phyloP scores from a whole-genome alignment of 2,113 vertebrate species.

The Percina caprodes region DNA sequence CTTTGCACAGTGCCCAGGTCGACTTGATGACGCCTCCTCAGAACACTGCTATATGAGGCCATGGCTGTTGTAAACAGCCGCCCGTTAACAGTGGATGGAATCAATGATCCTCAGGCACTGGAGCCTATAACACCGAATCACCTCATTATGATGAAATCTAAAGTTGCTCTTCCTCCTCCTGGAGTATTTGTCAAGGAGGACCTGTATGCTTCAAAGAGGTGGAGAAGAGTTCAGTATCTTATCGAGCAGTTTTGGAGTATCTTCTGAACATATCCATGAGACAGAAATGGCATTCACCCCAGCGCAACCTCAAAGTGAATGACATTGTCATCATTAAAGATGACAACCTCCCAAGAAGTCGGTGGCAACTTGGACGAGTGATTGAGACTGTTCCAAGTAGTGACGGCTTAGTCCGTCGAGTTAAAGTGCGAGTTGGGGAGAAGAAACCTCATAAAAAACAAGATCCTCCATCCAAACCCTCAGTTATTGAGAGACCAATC shows the following conservation, averaged over 20 bases:
- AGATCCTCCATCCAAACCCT: too few relatives aligned
- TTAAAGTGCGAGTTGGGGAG: too few relatives aligned
- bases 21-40: conserved; percentile 17
- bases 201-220: too few relatives aligned
- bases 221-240: too few relatives aligned
- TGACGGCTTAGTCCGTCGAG: too few relatives aligned
- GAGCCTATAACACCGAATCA: conserved; percentile 8
- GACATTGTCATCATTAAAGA: conserved; percentile 29
- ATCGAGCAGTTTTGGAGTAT: not conserved
- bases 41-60: conserved; percentile 3
- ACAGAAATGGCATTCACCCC: conserved; percentile 19
- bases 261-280: not conserved
- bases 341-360: not conserved
- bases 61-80: conserved; percentile 14
- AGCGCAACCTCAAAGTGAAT: not conserved
- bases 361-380: not conserved
- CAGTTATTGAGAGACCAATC: too few relatives aligned
- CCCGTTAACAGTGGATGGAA: not conserved
- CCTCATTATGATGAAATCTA: conserved; percentile 20
- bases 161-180: conserved; percentile 14
- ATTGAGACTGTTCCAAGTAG: not conserved
- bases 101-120: not conserved
- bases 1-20: not conserved
- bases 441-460: too few relatives aligned
- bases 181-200: conserved; percentile 16